Evolutionary conservation across 1,140 invertebrate species (phyloP), one percentile per base, ranked within the genome.

Genomic region (Copidosoma floridanum): DNA sequence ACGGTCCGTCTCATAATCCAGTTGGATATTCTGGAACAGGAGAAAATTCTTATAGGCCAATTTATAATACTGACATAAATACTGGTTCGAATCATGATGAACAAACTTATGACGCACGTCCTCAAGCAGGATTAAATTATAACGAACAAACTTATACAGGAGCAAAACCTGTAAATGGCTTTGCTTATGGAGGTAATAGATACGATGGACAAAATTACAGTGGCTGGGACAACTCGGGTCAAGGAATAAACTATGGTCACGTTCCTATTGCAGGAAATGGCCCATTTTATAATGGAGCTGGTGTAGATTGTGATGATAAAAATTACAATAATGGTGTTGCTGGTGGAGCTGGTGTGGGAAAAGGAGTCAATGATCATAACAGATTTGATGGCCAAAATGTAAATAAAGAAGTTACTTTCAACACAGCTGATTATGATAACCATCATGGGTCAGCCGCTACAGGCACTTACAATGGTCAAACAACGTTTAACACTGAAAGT

Each of bases 371-470:
- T 29, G 44, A 48, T 37, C 41, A 48, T 51, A 47, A 52, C 32
- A 53, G 60, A 47, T 54, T 60, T 26, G 38, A 53, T 37, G 51
- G 58, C 23, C 48, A 54, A 38, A 53, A 46, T 41, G 44, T 41
- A 12, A 47, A 57, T 65, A 63, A 55, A 51, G 55, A 57, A 38
- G 20, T 47, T 62, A 63, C 48, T 51, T 18, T 52, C 48, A 23
- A 61, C 48, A 29, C 48, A 21, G 47, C 29, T 50, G 41, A 66
- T 44, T 53, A 54, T 54, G 44, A 60, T 48, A 50, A 57, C 41
- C 52, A 46, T 11, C 26, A 62, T 48, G 44, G 41, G 32, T 38
- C 4, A 37, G n/a, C 24, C 4, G 23, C 18, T 24, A 46, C 18
- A 20, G 20, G 14, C 32, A 50, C 40, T 2, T 40, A 61, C 43